Conservation (phyloP, 2,113 vertebrate genomes). For the Globicephala melas region DNA sequence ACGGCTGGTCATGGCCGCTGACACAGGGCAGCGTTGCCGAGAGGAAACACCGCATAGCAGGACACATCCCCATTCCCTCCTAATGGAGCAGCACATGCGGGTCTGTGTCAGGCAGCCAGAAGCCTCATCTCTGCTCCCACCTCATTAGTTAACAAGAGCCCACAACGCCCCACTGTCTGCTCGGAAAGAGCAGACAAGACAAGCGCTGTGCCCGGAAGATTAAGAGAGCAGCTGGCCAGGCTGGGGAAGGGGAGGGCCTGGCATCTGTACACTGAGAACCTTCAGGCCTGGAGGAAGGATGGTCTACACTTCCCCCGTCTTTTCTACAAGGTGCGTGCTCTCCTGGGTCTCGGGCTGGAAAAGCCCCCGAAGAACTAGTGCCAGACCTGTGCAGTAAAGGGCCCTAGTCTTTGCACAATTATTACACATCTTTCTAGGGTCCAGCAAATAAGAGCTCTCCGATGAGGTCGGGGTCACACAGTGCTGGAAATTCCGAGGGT, state of each 20-base stretch:
- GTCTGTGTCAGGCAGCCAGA: not conserved
- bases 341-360: not conserved
- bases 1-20: accelerated
- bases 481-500: no score
- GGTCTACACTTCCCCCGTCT: not conserved
- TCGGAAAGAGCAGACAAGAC: not conserved
- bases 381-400: not conserved
- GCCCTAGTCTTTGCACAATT: not conserved
- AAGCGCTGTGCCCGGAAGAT: not conserved
- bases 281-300: not conserved
- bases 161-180: not conserved
- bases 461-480: no score
- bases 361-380: not conserved
- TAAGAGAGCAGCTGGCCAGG: not conserved
- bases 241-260: accelerated
- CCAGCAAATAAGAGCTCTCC: not conserved
- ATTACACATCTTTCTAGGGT: not conserved
- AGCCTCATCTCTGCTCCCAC: not conserved
- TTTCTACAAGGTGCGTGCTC: not conserved
- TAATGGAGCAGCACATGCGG: not conserved
- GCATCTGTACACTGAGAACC: not conserved
- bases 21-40: not conserved
- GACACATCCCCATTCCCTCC: not conserved
- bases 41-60: not conserved
- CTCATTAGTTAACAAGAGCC: not conserved